Percentiles rank a stretch among this genome's conserved stretches.
phyloP scores from a whole-genome alignment of 2,888 invertebrate species.

The Cephus nigrinus region DNA sequence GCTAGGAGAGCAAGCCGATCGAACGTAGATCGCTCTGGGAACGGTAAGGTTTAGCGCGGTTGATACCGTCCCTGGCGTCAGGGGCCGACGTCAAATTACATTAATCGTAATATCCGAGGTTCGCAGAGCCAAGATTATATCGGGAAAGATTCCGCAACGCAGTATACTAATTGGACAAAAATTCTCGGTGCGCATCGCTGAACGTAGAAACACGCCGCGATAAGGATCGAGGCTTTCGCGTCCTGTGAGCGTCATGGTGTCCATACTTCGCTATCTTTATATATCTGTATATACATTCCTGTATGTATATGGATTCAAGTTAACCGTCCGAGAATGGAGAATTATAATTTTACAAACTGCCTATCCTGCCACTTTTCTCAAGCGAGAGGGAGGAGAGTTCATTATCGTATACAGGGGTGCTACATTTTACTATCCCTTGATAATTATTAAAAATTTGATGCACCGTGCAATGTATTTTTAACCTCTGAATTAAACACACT shows the following conservation, averaged over 20 bases:
- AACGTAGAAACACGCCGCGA: conserved; percentile 42
- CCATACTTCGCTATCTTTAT: neutral
- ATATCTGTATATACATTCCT: neutral
- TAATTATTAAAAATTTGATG: neutral
- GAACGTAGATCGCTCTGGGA: neutral
- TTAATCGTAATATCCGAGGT: conserved; percentile 45
- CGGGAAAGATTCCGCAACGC: conserved; percentile 41
- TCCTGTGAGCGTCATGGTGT: conserved; percentile 46
- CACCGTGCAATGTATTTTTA: neutral
- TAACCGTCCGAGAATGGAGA: conserved; percentile 42
- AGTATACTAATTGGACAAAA: conserved; percentile 53
- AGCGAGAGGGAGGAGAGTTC: neutral
- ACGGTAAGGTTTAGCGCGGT: neutral
- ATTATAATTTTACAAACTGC: conserved; percentile 47
- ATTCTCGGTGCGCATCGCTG: conserved; percentile 41
- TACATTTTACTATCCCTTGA: neutral
- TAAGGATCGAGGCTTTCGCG: conserved; percentile 49
- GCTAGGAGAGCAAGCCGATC: neutral
- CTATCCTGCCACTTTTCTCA: conserved; percentile 26
- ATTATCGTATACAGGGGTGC: neutral
- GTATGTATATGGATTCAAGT: conserved; percentile 11
- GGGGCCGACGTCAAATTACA: conserved; percentile 45
- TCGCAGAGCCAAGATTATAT: conserved; percentile 1
- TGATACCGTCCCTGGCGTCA: conserved; percentile 14
- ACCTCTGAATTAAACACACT: neutral